Base-by-base conservation (phyloP, 2,888 invertebrate genomes). In the Zhengitettix transpicula region DNA sequence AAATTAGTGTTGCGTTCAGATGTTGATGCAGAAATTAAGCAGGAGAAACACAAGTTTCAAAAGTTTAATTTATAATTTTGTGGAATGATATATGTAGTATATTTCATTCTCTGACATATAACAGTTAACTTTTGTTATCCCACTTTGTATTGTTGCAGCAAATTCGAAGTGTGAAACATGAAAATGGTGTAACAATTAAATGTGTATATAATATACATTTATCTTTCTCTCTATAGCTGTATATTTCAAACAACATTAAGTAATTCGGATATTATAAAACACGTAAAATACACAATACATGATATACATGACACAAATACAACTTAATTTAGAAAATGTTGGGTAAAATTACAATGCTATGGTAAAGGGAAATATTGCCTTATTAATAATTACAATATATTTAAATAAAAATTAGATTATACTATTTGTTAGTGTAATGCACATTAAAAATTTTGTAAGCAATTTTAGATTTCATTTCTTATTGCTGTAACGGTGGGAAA, bases 351-450 rank as follows among this genome's bases (percentile, higher is more conserved):
- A n/a, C 47, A 47, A 47, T 47, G 47, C 47, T 47, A 47, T 47
- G 47, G 47, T 47, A 14, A 47, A 47, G 47, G 47, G 47, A 47
- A 47, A 47, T 47, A 47, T 47, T 47, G 47, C 47, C 53, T 57
- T 60, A 53, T 60, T 57, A 53, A 55, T 60, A 57, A 60, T 57
- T 60, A 60, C 42, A 56, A 56, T 60, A 57, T 56, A 42, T n/a
- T 42, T 60, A 60, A 57, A 56, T 52, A 60, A 56, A 59, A 52
- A 52, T 57, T 60, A 60, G 60, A 60, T 60, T 60, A 53, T 60
- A 52, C 57, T 57, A 57, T 60, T 60, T 52, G 47, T 57, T 57
- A 47, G 47, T 14, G n/a, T 47, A 47, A 47, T 47, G 47, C 47
- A 47, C 47, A 47, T 12, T 47, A 28, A 28, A 28, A 28, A 28